Evolutionary conservation across 2,888 invertebrate genomes (phyloP).

Genomic region (Geophilus truncorum): DNA sequence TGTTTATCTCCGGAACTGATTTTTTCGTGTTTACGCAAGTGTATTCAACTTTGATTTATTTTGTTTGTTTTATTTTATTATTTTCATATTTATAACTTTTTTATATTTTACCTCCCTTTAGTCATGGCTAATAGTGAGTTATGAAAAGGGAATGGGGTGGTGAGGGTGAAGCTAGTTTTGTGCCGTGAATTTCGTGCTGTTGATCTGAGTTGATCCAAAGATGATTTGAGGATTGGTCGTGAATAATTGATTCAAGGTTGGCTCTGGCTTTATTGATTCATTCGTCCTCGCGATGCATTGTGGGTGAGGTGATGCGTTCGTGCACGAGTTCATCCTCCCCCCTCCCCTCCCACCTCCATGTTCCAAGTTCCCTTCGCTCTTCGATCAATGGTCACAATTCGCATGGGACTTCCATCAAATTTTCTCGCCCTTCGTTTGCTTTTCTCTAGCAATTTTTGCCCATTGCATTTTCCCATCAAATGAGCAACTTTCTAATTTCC

Average conservation of each 20-base stretch:
- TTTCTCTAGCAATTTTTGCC: not conserved
- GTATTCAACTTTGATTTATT: not conserved
- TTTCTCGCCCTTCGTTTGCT: not conserved
- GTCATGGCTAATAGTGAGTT: too few relatives aligned
- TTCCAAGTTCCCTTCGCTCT: not conserved
- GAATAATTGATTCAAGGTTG: slow-evolving; percentile 14
- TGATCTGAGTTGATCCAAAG: slow-evolving; percentile 23
- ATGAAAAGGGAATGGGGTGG: too few relatives aligned
- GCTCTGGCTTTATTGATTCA: not conserved
- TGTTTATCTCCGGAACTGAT: too few relatives aligned
- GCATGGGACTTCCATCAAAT: slow-evolving; percentile 7
- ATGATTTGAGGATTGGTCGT: slow-evolving; percentile 16
- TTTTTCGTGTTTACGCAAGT: too few relatives aligned
- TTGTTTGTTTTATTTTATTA: not conserved
- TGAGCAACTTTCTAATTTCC: not conserved
- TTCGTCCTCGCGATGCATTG: not conserved
- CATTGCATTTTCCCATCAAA: not conserved
- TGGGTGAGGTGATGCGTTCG: not conserved
- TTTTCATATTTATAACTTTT: not conserved
- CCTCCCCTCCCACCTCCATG: too few relatives aligned
- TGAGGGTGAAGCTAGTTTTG: not conserved
- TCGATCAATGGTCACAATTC: slow-evolving; percentile 3
- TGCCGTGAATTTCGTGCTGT: not conserved
- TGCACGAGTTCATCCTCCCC: not conserved
- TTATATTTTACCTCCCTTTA: not conserved